These are phyloP conservation scores for Aphelocoma californica DNA, from an alignment of 2,797 vertebrate species.

Conservation along the genomic window DNA sequence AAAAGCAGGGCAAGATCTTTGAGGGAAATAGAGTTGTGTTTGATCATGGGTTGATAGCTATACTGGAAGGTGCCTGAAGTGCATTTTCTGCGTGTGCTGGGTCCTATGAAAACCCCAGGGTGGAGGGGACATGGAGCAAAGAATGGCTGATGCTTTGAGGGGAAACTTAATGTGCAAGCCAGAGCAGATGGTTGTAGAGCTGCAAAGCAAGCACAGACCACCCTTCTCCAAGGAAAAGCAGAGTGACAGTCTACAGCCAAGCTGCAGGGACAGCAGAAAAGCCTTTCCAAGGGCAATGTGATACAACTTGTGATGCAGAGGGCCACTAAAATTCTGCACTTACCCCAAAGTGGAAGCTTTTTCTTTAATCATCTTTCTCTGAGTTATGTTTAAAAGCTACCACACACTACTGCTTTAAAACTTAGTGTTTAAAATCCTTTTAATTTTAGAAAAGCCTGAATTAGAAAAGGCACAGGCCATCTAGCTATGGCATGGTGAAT, in stretches of 20 bases:
- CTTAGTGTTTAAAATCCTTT: background rate
- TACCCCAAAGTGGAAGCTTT: background rate
- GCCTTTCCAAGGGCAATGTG: background rate
- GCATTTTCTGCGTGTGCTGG: background rate
- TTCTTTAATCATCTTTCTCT: background rate
- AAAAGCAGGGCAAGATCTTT: background rate
- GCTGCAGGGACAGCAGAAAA: slow-evolving; percentile 11
- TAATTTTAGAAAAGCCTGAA: background rate
- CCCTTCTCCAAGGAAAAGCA: background rate
- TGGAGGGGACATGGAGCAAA: background rate
- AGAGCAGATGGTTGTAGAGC: background rate
- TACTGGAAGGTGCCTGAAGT: background rate
- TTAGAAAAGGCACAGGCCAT: background rate
- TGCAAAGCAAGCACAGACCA: background rate
- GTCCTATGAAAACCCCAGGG: accelerated
- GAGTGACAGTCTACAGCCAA: background rate
- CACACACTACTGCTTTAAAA: background rate
- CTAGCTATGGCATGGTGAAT: background rate
- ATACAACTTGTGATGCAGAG: background rate
- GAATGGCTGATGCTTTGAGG: background rate
- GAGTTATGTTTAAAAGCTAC: background rate
- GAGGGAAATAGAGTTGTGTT: background rate
- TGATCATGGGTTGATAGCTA: accelerated
- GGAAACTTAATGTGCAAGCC: background rate
- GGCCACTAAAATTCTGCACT: background rate